Percentiles rank a stretch among this genome's conserved stretches.
These are phyloP conservation scores for Selenia dentaria DNA, from an alignment of 2,888 invertebrate genomes.

Conservation along the genomic window DNA sequence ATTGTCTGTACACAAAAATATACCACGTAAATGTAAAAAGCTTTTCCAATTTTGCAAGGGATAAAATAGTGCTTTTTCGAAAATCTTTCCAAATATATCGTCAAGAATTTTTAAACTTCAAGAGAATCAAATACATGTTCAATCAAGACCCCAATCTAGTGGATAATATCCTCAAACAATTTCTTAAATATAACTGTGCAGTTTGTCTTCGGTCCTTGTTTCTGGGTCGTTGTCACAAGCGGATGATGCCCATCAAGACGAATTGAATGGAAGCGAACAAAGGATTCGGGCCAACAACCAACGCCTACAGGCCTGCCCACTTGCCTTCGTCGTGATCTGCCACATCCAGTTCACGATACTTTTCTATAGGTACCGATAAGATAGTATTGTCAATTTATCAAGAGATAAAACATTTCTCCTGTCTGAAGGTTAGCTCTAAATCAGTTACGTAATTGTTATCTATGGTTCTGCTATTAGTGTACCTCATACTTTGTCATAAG, in stretches of 20 bases:
- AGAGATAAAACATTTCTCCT: slow-evolving; percentile 8
- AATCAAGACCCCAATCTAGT: too few species aligned
- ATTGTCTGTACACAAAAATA: too few species aligned
- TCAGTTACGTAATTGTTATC: slow-evolving; percentile 1
- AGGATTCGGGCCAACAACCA: slow-evolving; percentile 58
- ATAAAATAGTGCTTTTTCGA: too few species aligned
- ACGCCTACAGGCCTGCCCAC: slow-evolving; percentile 48
- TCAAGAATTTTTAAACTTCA: too few species aligned
- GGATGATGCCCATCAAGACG: slow-evolving; percentile 54
- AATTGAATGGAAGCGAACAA: slow-evolving; percentile 47
- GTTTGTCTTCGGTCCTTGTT: slow-evolving; percentile 24
- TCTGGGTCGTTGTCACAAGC: slow-evolving; percentile 41
- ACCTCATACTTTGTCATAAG: too few species aligned
- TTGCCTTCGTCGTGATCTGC: slow-evolving; percentile 27
- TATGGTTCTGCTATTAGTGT: too few species aligned
- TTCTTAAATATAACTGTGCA: slow-evolving; percentile 1
- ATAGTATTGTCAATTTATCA: slow-evolving; percentile 21
- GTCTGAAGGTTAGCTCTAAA: slow-evolving; percentile 4
- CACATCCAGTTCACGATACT: slow-evolving; percentile 19
- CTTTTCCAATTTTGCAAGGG: too few species aligned
- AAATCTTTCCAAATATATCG: too few species aligned
- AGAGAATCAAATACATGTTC: too few species aligned
- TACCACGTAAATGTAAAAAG: too few species aligned
- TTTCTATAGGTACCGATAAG: slow-evolving; percentile 21
- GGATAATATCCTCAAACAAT: too few species aligned